A percentile compares a stretch with the other conserved stretches of the same genome.
Evolutionary conservation across 2,888 invertebrate species (phyloP).

Genomic region (Conomelus anceps): DNA sequence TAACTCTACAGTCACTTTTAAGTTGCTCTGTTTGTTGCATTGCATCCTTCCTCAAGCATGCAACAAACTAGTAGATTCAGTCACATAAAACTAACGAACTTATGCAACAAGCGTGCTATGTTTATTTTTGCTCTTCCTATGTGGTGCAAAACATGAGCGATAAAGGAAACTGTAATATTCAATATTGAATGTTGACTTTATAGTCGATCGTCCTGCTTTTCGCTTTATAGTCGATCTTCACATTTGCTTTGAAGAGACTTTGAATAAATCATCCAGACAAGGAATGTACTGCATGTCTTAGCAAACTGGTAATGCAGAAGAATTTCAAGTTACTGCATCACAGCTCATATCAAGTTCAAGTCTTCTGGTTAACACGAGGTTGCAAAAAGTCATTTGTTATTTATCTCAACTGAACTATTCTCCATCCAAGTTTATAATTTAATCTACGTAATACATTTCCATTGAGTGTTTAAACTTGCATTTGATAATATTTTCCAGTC

Average conservation of each 20-base stretch:
- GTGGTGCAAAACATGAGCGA: not conserved
- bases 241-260: not conserved
- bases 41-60: not conserved
- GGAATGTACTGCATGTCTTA: not conserved
- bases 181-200: not conserved
- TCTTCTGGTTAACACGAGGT: not conserved
- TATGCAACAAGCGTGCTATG: not conserved
- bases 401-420: not conserved
- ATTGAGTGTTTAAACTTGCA: no score
- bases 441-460: not conserved
- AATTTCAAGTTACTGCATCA: not conserved
- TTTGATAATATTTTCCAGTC: not conserved
- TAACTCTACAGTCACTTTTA: not conserved
- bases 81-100: not conserved
- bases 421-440: not conserved
- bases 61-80: not conserved
- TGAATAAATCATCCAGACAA: not conserved
- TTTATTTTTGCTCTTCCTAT: not conserved
- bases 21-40: not conserved
- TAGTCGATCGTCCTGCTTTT: not conserved
- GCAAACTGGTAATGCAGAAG: not conserved
- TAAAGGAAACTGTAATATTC: not conserved
- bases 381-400: not conserved
- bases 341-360: not conserved
- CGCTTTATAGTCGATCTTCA: no score